phyloP scores from a whole-genome alignment of 2,888 invertebrate genomes.

The Girardia tigrina region DNA sequence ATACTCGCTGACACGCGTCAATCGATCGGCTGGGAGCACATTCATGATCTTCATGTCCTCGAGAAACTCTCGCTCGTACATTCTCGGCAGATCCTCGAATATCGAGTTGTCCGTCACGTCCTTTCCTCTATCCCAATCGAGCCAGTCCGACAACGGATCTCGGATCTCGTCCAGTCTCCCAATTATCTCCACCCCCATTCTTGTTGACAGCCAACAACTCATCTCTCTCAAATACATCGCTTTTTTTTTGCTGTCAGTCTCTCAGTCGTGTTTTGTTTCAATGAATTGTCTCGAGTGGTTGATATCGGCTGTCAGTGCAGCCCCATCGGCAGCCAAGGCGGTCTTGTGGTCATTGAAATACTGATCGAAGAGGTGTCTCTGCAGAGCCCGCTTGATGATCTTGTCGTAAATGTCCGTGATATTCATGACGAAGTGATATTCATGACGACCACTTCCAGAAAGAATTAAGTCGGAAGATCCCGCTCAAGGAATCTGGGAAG shows the following conservation, averaged over 20 bases:
- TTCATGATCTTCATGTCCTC: conserved; percentile 65
- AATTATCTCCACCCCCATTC: too few species aligned
- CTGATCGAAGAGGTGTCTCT: conserved; percentile 64
- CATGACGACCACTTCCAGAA: too few species aligned
- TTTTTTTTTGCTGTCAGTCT: conserved; percentile 72
- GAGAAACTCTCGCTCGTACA: conserved; percentile 85
- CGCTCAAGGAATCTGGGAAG: too few species aligned
- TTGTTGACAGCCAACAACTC: too few species aligned
- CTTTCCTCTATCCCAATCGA: neutral
- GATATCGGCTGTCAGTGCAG: conserved; percentile 63
- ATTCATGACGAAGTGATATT: conserved; percentile 89
- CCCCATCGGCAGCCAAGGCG: conserved; percentile 56
- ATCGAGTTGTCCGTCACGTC: conserved; percentile 77
- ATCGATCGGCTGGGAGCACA: conserved; percentile 78
- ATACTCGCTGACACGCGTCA: conserved; percentile 94
- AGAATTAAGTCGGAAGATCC: too few species aligned
- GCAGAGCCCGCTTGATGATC: conserved; percentile 82
- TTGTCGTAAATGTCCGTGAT: conserved; percentile 99
- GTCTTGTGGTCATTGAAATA: too few species aligned
- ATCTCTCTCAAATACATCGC: conserved; percentile 64
- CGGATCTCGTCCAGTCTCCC: conserved; percentile 43
- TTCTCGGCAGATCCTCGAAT: conserved; percentile 68
- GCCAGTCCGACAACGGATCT: neutral
- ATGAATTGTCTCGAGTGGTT: conserved; percentile 48
- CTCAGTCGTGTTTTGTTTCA: conserved; percentile 49